These are phyloP conservation scores for Hyphantria cunea DNA, from an alignment of 1,140 invertebrate genomes.

Conservation along the genomic window DNA sequence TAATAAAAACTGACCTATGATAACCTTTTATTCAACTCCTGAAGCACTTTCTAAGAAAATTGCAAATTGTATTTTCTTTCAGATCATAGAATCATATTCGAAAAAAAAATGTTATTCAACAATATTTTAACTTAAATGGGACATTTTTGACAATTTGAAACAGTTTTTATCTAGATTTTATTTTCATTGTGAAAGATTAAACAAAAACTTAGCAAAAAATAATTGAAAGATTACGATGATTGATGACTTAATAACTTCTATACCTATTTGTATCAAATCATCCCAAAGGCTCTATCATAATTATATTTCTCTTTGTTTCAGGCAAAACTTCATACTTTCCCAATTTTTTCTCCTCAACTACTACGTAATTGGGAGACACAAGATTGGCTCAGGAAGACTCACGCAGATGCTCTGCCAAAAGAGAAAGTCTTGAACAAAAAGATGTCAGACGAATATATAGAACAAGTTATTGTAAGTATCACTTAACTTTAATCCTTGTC, in stretches of 20 bases:
- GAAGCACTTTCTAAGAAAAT: too few species aligned
- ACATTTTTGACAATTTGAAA: neutral
- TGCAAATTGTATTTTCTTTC: too few species aligned
- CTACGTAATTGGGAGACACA: constrained; percentile 46
- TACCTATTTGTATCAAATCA: too few species aligned
- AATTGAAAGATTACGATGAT: too few species aligned
- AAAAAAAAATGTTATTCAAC: too few species aligned
- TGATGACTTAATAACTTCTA: neutral
- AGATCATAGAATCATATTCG: too few species aligned
- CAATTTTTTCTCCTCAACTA: constrained; percentile 49
- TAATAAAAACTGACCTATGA: too few species aligned
- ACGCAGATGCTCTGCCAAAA: constrained; percentile 57
- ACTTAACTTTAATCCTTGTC: too few species aligned
- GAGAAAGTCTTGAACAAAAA: constrained; percentile 49
- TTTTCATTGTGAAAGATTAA: too few species aligned
- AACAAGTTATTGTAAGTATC: constrained; percentile 54
- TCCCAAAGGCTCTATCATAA: neutral
- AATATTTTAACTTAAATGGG: constrained; percentile 6
- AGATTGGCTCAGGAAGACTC: constrained; percentile 60
- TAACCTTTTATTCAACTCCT: too few species aligned
- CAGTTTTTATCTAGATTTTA: neutral
- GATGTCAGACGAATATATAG: constrained; percentile 49
- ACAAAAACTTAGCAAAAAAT: too few species aligned
- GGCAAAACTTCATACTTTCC: constrained; percentile 61
- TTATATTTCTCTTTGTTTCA: constrained; percentile 55